These are phyloP conservation scores for Neotragus moschatus DNA, from an alignment of 2,113 vertebrate species.

Conservation along the genomic window DNA sequence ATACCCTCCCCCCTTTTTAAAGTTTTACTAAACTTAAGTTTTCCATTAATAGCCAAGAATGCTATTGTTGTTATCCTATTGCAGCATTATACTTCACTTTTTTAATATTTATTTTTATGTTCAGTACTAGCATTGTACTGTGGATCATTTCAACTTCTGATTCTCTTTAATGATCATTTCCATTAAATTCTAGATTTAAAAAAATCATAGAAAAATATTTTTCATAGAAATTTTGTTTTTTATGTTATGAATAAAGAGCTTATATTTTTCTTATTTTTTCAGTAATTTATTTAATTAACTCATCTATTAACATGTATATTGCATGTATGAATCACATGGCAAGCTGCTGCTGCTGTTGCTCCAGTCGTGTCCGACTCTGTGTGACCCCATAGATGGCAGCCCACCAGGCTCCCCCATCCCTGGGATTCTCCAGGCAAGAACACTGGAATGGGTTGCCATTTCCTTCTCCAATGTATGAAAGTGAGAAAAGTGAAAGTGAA, in stretches of 20 bases:
- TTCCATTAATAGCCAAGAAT: background rate
- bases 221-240: background rate
- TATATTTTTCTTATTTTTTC: background rate
- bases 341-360: background rate
- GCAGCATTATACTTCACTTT: background rate
- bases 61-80: background rate
- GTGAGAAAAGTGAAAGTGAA: too few relatives aligned
- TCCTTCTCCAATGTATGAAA: background rate
- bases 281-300: slow-evolving; percentile 13
- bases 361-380: background rate
- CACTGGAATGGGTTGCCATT: background rate
- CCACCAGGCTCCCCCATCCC: background rate
- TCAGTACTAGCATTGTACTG: background rate
- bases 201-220: background rate
- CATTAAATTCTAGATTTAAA: background rate
- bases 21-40: background rate
- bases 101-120: background rate
- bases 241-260: background rate
- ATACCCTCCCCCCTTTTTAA: background rate
- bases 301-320: background rate
- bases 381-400: fast-evolving
- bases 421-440: background rate
- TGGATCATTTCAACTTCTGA: background rate
- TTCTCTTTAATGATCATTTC: background rate
- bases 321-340: background rate